These are phyloP conservation scores for Epinotia bilunana DNA, from an alignment of 2,888 invertebrate genomes.

Conservation along the genomic window DNA sequence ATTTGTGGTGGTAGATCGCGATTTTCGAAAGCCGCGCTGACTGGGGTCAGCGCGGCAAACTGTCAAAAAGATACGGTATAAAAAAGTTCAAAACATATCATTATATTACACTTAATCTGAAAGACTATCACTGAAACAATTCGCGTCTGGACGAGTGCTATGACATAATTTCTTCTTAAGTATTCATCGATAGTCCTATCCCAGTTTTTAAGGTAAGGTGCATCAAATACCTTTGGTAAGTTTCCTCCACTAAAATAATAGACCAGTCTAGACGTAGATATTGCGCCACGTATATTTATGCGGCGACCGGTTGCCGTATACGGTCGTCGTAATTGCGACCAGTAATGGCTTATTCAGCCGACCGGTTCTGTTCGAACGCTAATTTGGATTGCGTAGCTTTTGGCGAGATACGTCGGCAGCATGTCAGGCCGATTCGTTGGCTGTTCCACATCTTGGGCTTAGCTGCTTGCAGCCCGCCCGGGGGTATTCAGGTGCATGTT, in stretches of 20 bases:
- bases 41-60: too few species aligned
- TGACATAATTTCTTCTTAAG: neutral
- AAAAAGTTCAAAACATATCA: too few species aligned
- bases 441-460: neutral
- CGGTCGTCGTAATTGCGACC: conserved; percentile 72
- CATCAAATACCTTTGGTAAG: too few species aligned
- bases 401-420: neutral
- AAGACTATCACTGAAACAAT: too few species aligned
- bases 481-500: neutral
- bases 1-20: too few species aligned
- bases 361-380: conserved; percentile 51
- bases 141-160: neutral
- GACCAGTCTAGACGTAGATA: conserved; percentile 12
- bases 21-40: too few species aligned
- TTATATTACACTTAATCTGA: neutral
- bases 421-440: conserved; percentile 6
- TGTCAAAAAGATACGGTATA: too few species aligned
- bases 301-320: conserved; percentile 66
- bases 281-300: conserved; percentile 59
- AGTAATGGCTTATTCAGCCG: conserved; percentile 76
- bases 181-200: neutral
- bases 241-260: conserved; percentile 9
- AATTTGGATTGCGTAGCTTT: conserved; percentile 9
- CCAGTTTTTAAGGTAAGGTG: too few species aligned
- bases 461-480: too few species aligned